Conservation (phyloP, 2,888 invertebrate genomes). For the Apodemia zela region DNA sequence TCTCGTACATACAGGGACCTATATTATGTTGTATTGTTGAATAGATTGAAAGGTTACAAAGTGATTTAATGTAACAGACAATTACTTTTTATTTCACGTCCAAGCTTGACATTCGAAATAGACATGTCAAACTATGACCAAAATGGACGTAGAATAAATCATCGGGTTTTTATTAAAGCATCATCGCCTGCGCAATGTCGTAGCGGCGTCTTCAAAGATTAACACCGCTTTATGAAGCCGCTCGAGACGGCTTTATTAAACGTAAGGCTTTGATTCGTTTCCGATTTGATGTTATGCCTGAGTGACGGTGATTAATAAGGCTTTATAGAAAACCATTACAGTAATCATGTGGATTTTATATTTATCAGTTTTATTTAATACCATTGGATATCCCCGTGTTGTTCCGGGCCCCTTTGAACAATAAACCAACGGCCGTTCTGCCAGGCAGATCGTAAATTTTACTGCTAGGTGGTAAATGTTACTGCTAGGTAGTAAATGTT, state of each 20-base stretch:
- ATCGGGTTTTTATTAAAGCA: slow-evolving; percentile 73
- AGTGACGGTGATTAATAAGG: slow-evolving; percentile 14
- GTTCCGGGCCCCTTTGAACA: too few species aligned
- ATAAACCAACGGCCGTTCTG: too few species aligned
- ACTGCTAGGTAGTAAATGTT: too few species aligned
- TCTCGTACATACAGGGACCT: too few species aligned
- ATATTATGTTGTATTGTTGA: too few species aligned
- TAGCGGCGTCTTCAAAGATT: slow-evolving; percentile 32
- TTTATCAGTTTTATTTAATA: background rate
- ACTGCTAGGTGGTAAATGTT: too few species aligned
- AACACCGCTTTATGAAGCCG: slow-evolving; percentile 33
- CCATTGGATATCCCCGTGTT: too few species aligned
- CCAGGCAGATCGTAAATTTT: too few species aligned
- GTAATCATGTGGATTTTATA: background rate
- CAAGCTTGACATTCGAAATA: slow-evolving; percentile 13
- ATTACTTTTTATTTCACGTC: background rate
- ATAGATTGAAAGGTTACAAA: too few species aligned
- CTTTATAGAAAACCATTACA: slow-evolving; percentile 2
- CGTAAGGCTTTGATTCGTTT: slow-evolving; percentile 29
- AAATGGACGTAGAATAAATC: slow-evolving; percentile 63
- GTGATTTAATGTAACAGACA: too few species aligned
- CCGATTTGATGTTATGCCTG: slow-evolving; percentile 23
- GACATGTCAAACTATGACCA: slow-evolving; percentile 22
- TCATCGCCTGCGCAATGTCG: slow-evolving; percentile 68
- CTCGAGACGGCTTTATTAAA: slow-evolving; percentile 54